Evolutionary conservation across 2,888 invertebrate genomes (phyloP), one percentile per base, ranked within the genome.

Genomic region (Epiblema foenella): DNA sequence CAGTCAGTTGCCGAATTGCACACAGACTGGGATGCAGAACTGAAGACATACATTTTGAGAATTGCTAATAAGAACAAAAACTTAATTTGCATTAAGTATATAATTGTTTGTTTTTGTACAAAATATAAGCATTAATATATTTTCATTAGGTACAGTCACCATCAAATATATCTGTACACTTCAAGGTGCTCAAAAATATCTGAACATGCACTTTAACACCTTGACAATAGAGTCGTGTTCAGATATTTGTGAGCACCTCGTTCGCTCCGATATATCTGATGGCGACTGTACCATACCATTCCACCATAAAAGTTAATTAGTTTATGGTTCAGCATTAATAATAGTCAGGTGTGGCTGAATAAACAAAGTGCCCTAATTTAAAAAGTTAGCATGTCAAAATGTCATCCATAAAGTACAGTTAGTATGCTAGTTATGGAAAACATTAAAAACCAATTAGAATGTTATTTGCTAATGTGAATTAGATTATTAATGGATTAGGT

Each of bases 301-400:
- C 24, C 15, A 56, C 29, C 15, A n/a, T 20, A 51, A 51, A 51
- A 18, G 51, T 52, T 54, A 59, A 65, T 70, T 58, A 59, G 46
- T 52, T 20, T 52, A 58, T 51, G 52, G 52, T 57, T 57, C 54
- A 24, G 12, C 39, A 62, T 71, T 62, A 71, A 60, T 67, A 71
- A 62, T 54, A 54, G 42, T 24, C 46, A 39, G 68, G 68, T 54
- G 72, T 24, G 64, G 68, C 59, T 59, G 52, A 58, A 49, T 37
- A 29, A 57, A 67, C 52, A 17, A 42, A n/a, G 64, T 69, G 65
- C 29, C 33, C 56, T 60, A 69, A 52, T 69, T 64, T 59, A 46
- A 15, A 63, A 37, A 18, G 68, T 11, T 66, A 54, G 70, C 66
- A 71, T 71, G 71, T 49, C 62, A 66, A 62, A 67, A 24, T 39